Percentiles rank a stretch among this genome's conserved stretches.
These are phyloP conservation scores for Leucopternis melanops DNA, from an alignment of 2,113 vertebrate genomes.

Conservation along the genomic window DNA sequence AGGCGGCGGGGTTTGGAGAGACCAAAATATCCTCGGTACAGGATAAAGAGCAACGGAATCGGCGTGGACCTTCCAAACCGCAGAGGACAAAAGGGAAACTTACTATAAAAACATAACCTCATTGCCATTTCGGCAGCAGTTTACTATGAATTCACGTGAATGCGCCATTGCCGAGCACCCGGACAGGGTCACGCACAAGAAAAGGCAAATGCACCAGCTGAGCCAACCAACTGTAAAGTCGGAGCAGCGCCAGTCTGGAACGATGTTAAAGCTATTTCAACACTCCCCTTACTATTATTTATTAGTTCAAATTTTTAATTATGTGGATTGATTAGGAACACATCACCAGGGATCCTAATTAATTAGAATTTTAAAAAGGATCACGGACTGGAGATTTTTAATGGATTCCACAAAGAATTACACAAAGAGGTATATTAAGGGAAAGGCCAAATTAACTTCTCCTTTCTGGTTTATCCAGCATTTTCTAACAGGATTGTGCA, in stretches of 20 bases:
- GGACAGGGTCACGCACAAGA: background rate
- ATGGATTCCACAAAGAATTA: conserved; percentile 41
- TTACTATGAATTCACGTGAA: background rate
- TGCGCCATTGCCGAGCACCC: background rate
- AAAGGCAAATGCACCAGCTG: background rate
- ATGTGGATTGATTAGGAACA: conserved; percentile 49
- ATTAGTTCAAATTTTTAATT: conserved; percentile 65
- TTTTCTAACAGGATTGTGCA: background rate
- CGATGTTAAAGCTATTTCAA: background rate
- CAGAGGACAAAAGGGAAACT: background rate
- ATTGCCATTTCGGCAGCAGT: background rate
- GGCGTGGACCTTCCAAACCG: rapidly evolving
- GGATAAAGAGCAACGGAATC: background rate
- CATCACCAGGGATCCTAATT: conserved; percentile 56
- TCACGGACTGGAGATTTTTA: conserved; percentile 26
- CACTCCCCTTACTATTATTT: conserved; percentile 40
- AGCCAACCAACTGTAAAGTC: background rate
- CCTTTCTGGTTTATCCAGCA: background rate
- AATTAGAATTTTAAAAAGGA: conserved; percentile 62
- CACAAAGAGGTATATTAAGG: conserved; percentile 1
- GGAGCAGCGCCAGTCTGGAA: background rate
- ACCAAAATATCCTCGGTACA: background rate
- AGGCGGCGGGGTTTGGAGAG: background rate
- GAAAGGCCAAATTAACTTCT: conserved; percentile 31
- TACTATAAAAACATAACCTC: background rate